phyloP scores from a whole-genome alignment of 2,888 invertebrate genomes.

The Caenorhabditis panamensis region DNA sequence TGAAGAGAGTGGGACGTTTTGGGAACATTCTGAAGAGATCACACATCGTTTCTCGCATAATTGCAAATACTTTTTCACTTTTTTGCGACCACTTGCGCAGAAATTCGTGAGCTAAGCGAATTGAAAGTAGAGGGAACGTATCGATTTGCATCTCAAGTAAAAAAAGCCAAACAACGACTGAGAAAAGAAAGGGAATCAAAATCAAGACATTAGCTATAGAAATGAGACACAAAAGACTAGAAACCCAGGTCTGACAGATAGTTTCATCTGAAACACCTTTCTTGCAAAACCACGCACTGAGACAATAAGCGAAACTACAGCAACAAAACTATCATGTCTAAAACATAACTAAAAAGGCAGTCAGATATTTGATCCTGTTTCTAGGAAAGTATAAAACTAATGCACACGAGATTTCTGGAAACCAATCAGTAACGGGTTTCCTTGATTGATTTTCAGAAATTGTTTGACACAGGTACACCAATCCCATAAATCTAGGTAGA shows the following conservation, averaged over 20 bases:
- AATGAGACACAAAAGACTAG: too few relatives aligned
- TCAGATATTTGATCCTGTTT: background rate
- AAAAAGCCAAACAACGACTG: background rate
- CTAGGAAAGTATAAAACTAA: background rate
- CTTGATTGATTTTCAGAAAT: background rate
- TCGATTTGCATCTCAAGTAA: background rate
- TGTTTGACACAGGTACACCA: too few relatives aligned
- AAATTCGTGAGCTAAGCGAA: constrained; percentile 14
- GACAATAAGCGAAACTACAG: too few relatives aligned
- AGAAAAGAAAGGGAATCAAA: too few relatives aligned
- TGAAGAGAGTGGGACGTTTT: constrained; percentile 54
- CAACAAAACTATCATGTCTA: too few relatives aligned
- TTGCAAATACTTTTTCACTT: constrained; percentile 34
- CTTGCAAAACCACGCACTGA: too few relatives aligned
- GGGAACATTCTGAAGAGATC: constrained; percentile 53
- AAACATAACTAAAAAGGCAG: background rate
- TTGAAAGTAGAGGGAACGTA: background rate
- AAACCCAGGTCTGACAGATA: too few relatives aligned
- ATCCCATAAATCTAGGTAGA: too few relatives aligned
- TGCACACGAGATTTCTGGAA: background rate
- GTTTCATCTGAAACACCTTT: too few relatives aligned
- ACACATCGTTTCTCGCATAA: constrained; percentile 52
- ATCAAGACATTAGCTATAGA: too few relatives aligned
- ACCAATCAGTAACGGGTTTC: background rate
- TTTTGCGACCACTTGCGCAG: constrained; percentile 22